Evolutionary conservation across 2,797 vertebrate species (phyloP).

Genomic region (Lutjanus argentimaculatus): DNA sequence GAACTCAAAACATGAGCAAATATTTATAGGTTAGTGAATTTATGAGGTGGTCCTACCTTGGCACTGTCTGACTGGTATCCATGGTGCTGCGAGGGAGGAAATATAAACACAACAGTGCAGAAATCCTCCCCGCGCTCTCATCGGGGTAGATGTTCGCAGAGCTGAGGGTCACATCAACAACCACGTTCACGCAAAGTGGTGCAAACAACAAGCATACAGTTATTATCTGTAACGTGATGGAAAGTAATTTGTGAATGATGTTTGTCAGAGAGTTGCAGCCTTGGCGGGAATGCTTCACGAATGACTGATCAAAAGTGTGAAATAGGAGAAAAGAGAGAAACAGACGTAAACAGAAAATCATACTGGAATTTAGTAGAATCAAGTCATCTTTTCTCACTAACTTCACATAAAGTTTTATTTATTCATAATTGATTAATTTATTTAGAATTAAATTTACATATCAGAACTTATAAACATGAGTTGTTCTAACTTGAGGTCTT

Average conservation of each 20-base stretch:
- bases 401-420: no score
- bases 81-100: conserved; percentile 77
- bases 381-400: no score
- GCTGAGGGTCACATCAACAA: conserved; percentile 65
- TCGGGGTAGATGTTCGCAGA: conserved; percentile 61
- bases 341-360: conserved; percentile 13
- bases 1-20: conserved; percentile 79
- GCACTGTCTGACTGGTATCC: conserved; percentile 77
- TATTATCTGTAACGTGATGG: conserved; percentile 44
- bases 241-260: conserved; percentile 14
- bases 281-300: conserved; percentile 21
- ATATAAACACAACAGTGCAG: conserved; percentile 80
- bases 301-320: conserved; percentile 23
- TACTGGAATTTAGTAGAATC: no score
- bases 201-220: conserved; percentile 18
- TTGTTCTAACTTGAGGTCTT: no score
- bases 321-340: conserved; percentile 8
- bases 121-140: conserved; percentile 67
- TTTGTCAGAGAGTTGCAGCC: conserved; percentile 13
- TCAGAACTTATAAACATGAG: no score
- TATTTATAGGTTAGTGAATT: conserved; percentile 84
- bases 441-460: no score
- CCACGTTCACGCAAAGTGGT: conserved; percentile 34
- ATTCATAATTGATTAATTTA: no score
- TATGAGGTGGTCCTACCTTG: conserved; percentile 79